Base-by-base conservation (phyloP, 2,113 vertebrate species). In the Tragelaphus buxtoni region DNA sequence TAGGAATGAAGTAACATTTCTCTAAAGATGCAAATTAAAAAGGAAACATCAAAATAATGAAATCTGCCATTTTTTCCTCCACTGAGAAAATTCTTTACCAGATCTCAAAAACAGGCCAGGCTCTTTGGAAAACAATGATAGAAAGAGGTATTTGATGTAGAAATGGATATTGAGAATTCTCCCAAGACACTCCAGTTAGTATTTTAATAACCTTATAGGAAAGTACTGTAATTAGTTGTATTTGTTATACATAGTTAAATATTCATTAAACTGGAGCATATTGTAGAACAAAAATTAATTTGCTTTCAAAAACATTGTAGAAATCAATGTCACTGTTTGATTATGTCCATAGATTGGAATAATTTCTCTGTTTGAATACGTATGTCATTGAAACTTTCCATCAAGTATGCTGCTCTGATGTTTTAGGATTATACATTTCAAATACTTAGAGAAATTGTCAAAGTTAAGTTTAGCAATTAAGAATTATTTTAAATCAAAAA, bases 21-120 rank as follows among this genome's bases (percentile, higher is more conserved):
- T 94, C 97, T 97, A 97, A 94, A 80, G 79, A 97, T 97, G 95
- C 92, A 97, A 97, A 97, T 98, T 97, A 91, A 95, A 97, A 93
- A 83, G 24, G 47, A 97, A 97, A 97, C 96, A 97, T 98, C 95
- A 97, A 96, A 97, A 98, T 97, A 97, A 98, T 97, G 92, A 96
- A 97, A 97, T 95, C 55, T 95, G 82, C 85, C 63, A 91, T 88
- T 88, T 94, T 97, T 94, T 92, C 4, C 88, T 96, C 91, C 72
- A 94, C 82, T 94, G 96, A 97, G 95, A 94, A 98, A 98, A 96
- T 95, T 88, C 56, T 95, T 92, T 86, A 95, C 82, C 58, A 91
- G n/a, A 86, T 95, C 63, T 94, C 84, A 96, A 94, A 97, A 97
- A 95, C 88, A 96, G 74, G 49, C 56, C 11, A 28, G 77, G 81